Evolutionary conservation across 2,113 vertebrate genomes (phyloP), one percentile per base, ranked within the genome.

Genomic region (Axis porcinus): DNA sequence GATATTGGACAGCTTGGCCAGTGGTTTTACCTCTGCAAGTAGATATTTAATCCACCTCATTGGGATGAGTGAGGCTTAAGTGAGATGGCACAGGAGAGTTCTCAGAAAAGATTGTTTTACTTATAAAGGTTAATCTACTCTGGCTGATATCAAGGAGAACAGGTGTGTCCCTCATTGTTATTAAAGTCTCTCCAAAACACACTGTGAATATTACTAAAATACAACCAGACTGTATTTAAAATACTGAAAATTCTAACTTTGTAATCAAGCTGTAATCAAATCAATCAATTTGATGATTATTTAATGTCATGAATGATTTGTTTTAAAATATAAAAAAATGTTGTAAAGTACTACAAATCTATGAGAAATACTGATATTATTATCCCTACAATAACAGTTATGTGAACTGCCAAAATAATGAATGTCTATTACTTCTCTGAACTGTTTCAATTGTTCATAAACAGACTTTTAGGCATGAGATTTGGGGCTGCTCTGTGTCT

Each of bases 241-340:
- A 88, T 81, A 58, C 28, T 52, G 74, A 92, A 60, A 92, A 78
- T 64, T 81, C 45, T 10, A 57, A n/a, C 28, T 88, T 94, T 52
- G 6, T 27, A 55, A 60, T 28, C 89, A 95, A 62, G 11, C 27
- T 81, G 30, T 27, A 67, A 52, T 52, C 50, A 52, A 16, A 52
- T 52, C 50, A 52, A 70, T 90, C 58, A 52, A 70, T 90, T 81
- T 36, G 21, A 10, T 64, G 47, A 60, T 85, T 91, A 85, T 89
- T 94, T 86, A 93, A 86, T 27, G 54, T 86, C 36, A 50, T 47
- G 10, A 83, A 70, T 92, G 19, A 50, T 86, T 36, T 81, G 92
- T 64, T 96, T 83, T 89, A 76, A 92, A 89, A 60, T 55, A 88
- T n/a, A 12, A 83, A 78, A 86, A 67, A 92, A 97, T 12, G 17